Percentiles rank a stretch among this genome's conserved stretches.
Conservation (phyloP, 2,113 vertebrate genomes). For the Spermophilus dauricus region DNA sequence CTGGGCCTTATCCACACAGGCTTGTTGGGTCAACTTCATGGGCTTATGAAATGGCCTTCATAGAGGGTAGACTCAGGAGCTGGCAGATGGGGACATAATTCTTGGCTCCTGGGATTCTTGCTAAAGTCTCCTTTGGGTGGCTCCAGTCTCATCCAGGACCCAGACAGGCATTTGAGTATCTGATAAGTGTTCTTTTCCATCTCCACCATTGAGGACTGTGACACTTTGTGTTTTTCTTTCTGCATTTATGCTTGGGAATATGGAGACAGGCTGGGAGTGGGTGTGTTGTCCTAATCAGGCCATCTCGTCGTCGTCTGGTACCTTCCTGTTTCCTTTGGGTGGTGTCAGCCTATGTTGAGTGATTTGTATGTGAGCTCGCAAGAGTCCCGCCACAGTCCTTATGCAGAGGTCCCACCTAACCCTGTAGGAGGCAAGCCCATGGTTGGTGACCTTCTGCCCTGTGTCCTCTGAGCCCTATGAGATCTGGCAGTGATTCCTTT, state of each 20-base stretch:
- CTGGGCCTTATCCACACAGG: fast-evolving
- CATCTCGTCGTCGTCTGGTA: neutral
- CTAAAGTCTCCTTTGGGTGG: neutral
- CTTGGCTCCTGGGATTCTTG: neutral
- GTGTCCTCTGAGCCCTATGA: too few species aligned
- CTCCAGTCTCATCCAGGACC: neutral
- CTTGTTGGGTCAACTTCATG: neutral
- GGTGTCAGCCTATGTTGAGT: neutral
- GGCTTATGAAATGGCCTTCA: neutral
- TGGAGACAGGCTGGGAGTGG: neutral
- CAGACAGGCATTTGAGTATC: neutral
- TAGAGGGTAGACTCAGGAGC: neutral
- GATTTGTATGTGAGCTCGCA: neutral
- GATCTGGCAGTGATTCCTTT: fast-evolving
- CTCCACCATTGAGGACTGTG: neutral
- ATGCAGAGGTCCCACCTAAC: neutral
- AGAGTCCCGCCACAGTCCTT: neutral
- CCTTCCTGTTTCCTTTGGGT: neutral
- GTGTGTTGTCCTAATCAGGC: neutral
- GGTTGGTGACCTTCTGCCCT: neutral
- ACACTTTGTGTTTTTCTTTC: neutral
- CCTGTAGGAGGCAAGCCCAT: too few species aligned
- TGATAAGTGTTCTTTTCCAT: neutral
- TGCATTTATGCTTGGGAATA: neutral
- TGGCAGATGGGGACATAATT: neutral